Base-by-base conservation (phyloP, 2,797 vertebrate species). In the Chrysocyon brachyurus region DNA sequence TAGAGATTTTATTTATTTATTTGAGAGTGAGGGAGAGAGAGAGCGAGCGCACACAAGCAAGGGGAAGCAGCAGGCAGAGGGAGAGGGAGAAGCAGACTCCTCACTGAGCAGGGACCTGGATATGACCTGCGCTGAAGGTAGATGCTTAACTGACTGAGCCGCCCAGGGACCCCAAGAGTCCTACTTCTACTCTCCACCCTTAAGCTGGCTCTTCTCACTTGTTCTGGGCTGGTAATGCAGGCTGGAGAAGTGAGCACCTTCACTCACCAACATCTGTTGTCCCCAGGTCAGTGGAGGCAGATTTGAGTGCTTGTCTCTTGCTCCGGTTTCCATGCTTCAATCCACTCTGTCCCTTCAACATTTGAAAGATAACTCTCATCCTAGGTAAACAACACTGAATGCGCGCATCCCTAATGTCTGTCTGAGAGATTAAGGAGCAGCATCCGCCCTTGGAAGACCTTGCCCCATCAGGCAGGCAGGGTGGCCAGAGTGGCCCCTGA, bases 261-360 rank as follows among this genome's bases (percentile, higher is more conserved):
- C 93, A 99, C 99, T 99, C 99, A 99, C 99, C 99, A 96, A 99
- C 99, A 19, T 99, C 99, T 83, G 99, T 99, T 6, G 99, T 99
- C 96, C 99, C 99, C 28, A 99, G 99, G 98, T 99, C 99, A 66
- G 99, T 99, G 46, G 99, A 99, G 64, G 99, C 99, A 28, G 99
- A 99, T 98, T 99, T 99, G 87, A 99, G 99, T 57, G 99, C 99
- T 98, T 99, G 99, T 94, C 99, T 99, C 97, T 99, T 99, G 98
- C 99, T 99, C 85, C 99, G 98, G 94, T 99, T 99, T 24, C 99
- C 99, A 0, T 99, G 99, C 96, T 99, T 99, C 98, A 99, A 99
- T 87, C 99, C 99, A 83, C 98, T 99, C 98, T 99, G 99, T 96
- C 99, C 99, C 99, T 99, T 97, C 33, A 97, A 97, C 63, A 97